Evolutionary conservation across 2,797 vertebrate species (phyloP).

Genomic region (Margarornis squamiger): DNA sequence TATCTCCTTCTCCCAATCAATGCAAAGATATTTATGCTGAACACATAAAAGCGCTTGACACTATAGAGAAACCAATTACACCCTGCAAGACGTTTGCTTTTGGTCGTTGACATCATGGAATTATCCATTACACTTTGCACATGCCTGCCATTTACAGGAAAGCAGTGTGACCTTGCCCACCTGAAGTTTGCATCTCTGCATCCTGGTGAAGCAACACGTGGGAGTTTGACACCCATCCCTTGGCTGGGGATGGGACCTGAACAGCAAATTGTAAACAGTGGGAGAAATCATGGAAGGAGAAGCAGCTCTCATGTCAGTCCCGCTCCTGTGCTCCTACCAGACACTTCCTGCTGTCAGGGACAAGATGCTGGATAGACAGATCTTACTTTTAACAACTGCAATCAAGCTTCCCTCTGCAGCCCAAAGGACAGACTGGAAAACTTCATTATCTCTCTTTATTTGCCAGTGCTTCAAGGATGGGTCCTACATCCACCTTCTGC

Average conservation of each 20-base stretch:
- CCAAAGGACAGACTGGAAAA: background rate
- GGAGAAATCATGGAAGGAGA: background rate
- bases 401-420: background rate
- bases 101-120: constrained; percentile 33
- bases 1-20: constrained; percentile 68
- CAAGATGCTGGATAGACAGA: background rate
- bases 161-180: constrained; percentile 30
- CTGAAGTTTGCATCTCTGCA: background rate
- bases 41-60: constrained; percentile 72
- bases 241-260: background rate
- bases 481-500: background rate
- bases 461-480: background rate
- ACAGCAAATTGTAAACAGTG: background rate
- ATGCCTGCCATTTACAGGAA: constrained; percentile 47
- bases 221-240: background rate
- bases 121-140: constrained; percentile 23
- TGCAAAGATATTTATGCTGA: constrained; percentile 72
- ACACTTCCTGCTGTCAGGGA: background rate
- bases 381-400: background rate
- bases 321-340: background rate
- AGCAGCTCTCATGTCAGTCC: background rate
- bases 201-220: fast-evolving
- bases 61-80: constrained; percentile 68
- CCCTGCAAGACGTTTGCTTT: constrained; percentile 8
- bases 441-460: background rate